Percentiles rank a stretch among this genome's conserved stretches.
phyloP scores from a whole-genome alignment of 2,113 vertebrate genomes.

The Toxotes jaculatrix region DNA sequence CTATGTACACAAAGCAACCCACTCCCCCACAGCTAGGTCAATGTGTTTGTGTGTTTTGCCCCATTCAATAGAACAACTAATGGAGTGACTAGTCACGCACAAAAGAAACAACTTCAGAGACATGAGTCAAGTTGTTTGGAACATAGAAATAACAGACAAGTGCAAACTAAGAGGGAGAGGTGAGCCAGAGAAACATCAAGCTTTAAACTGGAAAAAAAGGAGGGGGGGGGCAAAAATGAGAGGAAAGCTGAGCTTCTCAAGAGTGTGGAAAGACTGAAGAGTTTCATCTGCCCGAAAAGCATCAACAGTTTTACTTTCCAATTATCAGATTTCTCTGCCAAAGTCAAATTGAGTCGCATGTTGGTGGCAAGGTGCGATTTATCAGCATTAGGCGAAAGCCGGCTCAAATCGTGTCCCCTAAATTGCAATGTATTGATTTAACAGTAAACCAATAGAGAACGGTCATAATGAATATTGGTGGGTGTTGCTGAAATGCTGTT shows the following conservation, averaged over 20 bases:
- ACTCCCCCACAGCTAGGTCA: constrained; percentile 34
- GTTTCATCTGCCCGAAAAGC: constrained; percentile 27
- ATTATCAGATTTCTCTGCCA: constrained; percentile 53
- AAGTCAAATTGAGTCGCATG: constrained; percentile 46
- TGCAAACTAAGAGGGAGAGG: constrained; percentile 1
- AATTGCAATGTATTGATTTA: constrained; percentile 76
- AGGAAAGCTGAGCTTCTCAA: constrained; percentile 1
- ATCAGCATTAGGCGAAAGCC: constrained; percentile 50
- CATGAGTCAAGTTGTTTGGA: constrained; percentile 42
- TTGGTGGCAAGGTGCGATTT: constrained; percentile 40
- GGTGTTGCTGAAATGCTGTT: constrained; percentile 62
- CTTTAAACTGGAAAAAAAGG: background rate
- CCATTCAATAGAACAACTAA: constrained; percentile 54
- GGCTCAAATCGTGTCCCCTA: constrained; percentile 62
- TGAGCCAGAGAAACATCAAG: background rate
- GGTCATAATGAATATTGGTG: constrained; percentile 72
- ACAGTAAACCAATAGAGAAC: constrained; percentile 66
- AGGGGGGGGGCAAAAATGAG: background rate
- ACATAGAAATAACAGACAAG: constrained; percentile 9
- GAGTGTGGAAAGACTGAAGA: background rate
- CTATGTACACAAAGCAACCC: constrained; percentile 80
- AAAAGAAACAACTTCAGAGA: constrained; percentile 44
- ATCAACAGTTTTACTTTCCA: constrained; percentile 33
- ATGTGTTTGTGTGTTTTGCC: constrained; percentile 51
- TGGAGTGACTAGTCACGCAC: constrained; percentile 48